Evolutionary conservation across 2,113 vertebrate genomes (phyloP).

Genomic region (Phocoena sinus): DNA sequence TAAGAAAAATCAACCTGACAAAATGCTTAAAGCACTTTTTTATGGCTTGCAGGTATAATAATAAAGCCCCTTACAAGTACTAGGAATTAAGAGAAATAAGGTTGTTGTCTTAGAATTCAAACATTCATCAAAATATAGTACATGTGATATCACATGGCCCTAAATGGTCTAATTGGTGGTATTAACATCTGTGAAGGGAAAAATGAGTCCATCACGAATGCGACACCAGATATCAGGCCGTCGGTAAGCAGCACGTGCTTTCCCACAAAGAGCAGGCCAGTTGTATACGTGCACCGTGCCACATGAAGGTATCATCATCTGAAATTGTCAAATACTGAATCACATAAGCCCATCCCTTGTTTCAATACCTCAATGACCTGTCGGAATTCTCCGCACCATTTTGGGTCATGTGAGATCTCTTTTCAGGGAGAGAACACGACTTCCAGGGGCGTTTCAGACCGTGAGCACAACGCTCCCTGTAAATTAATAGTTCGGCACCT

Average conservation of each 20-base stretch:
- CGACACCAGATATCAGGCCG: background rate
- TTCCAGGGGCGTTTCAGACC: accelerated
- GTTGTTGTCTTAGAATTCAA: background rate
- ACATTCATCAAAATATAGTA: background rate
- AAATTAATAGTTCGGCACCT: accelerated
- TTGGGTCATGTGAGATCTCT: background rate
- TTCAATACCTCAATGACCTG: too few relatives aligned
- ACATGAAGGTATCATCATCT: accelerated
- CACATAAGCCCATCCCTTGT: accelerated
- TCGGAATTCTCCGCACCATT: background rate
- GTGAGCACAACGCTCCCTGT: accelerated
- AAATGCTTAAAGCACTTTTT: background rate
- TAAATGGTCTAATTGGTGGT: accelerated
- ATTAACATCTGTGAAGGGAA: background rate
- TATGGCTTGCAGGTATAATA: too few relatives aligned
- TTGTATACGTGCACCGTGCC: accelerated
- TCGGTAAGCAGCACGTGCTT: accelerated
- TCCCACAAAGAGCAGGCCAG: accelerated
- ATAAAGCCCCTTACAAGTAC: background rate
- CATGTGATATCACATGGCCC: accelerated
- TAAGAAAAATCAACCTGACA: background rate
- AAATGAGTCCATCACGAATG: accelerated
- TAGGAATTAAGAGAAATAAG: background rate
- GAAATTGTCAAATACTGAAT: accelerated
- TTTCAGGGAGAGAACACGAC: background rate